These are phyloP conservation scores for Octomys mimax DNA, from an alignment of 2,797 vertebrate genomes.

Conservation along the genomic window DNA sequence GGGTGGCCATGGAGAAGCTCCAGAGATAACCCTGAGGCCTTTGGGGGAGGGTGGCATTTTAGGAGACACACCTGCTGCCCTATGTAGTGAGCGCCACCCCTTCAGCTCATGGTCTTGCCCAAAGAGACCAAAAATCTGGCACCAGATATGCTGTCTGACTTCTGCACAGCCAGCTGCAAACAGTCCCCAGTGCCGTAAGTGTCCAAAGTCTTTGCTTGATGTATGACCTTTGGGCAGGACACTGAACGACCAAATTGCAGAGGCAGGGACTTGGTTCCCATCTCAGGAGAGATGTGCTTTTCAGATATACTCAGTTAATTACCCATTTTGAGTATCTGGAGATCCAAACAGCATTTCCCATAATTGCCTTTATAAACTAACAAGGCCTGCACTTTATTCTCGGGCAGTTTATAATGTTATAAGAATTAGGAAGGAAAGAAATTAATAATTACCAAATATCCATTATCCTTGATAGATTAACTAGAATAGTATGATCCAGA, in stretches of 20 bases:
- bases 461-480: constrained; percentile 65
- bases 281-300: neutral
- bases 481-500: constrained; percentile 58
- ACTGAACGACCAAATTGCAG: neutral
- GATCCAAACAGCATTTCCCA: constrained; percentile 35
- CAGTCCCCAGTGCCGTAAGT: neutral
- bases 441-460: constrained; percentile 58
- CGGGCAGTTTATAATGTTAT: constrained; percentile 54
- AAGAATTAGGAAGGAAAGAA: constrained; percentile 61
- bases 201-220: neutral
- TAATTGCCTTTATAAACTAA: constrained; percentile 41
- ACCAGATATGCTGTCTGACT: neutral
- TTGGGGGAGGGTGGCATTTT: neutral
- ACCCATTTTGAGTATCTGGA: neutral
- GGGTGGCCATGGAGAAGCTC: neutral
- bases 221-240: neutral
- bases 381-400: constrained; percentile 53
- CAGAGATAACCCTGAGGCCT: neutral
- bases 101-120: neutral
- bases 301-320: constrained; percentile 1
- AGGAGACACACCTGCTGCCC: neutral
- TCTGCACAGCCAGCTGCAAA: neutral
- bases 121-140: neutral
- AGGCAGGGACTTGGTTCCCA: neutral
- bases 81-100: neutral